These are phyloP conservation scores for Drosophila tropicalis DNA, from an alignment of 1,140 invertebrate species.

Conservation along the genomic window DNA sequence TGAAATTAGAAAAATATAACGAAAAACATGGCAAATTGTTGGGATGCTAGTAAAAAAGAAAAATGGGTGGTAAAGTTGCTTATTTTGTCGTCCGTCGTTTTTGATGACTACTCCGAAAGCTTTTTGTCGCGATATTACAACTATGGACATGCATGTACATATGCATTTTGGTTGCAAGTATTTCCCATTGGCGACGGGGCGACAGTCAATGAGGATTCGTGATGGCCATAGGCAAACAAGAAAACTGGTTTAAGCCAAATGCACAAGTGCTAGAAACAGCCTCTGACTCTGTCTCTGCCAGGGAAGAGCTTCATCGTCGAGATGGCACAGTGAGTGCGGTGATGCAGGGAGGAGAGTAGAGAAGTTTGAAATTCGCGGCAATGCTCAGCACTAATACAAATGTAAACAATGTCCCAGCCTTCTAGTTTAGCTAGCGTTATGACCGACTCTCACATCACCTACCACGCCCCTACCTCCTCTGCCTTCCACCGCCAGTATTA, in stretches of 20 bases:
- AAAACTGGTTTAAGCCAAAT: constrained; percentile 64
- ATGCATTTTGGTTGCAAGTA: neutral
- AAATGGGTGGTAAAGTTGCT: constrained; percentile 1
- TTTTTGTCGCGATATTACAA: neutral
- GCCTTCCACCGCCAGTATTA: neutral
- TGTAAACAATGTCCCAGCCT: constrained; percentile 61
- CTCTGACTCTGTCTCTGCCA: constrained; percentile 12
- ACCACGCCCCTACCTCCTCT: constrained; percentile 30
- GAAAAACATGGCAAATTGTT: constrained; percentile 37
- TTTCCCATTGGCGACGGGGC: constrained; percentile 3
- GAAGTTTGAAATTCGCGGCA: constrained; percentile 3
- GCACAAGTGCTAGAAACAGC: constrained; percentile 51
- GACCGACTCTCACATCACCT: neutral
- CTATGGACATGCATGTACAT: neutral
- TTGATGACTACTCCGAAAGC: neutral
- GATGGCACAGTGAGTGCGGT: neutral
- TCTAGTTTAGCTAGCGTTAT: constrained; percentile 39
- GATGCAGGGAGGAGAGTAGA: neutral
- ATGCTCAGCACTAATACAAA: constrained; percentile 37
- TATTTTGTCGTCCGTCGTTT: neutral
- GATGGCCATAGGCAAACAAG: constrained; percentile 28
- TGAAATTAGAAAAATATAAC: constrained; percentile 38
- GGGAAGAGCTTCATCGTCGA: too few species aligned
- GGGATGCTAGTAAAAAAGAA: neutral
- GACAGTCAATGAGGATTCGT: constrained; percentile 5